Conservation (phyloP, 92 coral and sea anemone genomes). For the Palythoa caribaeorum region DNA sequence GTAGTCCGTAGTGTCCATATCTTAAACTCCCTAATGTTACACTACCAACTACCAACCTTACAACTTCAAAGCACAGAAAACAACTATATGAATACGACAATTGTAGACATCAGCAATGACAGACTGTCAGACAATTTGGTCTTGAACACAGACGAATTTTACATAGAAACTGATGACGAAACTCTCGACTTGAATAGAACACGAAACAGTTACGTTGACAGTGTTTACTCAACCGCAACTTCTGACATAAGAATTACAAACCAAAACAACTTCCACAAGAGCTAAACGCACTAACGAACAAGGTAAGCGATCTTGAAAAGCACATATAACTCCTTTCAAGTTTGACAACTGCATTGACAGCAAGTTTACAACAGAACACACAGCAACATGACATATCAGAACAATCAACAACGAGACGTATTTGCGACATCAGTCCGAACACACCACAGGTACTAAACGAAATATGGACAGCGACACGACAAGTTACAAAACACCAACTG, state of each 20-base stretch:
- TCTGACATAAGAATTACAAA: background rate
- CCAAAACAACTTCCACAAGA: background rate
- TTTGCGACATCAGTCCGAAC: background rate
- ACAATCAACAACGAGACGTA: background rate
- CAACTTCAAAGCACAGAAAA: background rate
- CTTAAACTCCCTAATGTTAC: background rate
- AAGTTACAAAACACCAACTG: too few relatives aligned
- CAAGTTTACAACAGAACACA: slow-evolving; percentile 5
- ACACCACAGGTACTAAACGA: background rate
- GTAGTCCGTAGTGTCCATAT: too few relatives aligned
- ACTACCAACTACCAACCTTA: background rate
- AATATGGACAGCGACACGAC: background rate
- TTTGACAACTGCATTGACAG: slow-evolving; percentile 7
- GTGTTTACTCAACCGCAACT: background rate
- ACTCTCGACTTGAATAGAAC: background rate
- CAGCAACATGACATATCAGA: slow-evolving; percentile 1
- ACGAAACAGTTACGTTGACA: slow-evolving; percentile 4
- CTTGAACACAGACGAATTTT: background rate
- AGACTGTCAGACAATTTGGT: background rate
- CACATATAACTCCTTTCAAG: slow-evolving; percentile 6
- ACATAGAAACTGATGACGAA: background rate
- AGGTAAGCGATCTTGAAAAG: background rate
- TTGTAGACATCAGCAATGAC: background rate
- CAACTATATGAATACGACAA: slow-evolving; percentile 1
- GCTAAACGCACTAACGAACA: background rate